phyloP scores from a whole-genome alignment of 2,888 invertebrate genomes.

The Anthoptus insignis region DNA sequence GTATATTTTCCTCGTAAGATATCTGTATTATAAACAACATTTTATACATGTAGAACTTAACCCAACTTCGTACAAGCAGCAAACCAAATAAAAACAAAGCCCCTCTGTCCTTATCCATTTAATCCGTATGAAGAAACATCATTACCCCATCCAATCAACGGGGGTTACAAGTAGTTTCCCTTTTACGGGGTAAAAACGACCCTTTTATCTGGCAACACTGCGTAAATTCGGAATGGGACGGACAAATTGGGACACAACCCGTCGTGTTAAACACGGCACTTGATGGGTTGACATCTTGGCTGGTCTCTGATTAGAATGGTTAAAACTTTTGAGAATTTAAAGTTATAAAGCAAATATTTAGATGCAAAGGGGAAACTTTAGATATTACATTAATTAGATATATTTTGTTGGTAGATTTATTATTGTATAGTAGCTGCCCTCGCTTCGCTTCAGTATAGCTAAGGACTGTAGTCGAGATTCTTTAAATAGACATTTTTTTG shows the following conservation, averaged over 20 bases:
- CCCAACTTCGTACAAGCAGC: slow-evolving; percentile 21
- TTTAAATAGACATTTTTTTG: too few species aligned
- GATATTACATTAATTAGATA: too few species aligned
- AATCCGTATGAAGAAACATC: slow-evolving; percentile 63
- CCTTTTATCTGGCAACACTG: slow-evolving; percentile 74
- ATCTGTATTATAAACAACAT: slow-evolving; percentile 13
- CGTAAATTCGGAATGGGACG: slow-evolving; percentile 57
- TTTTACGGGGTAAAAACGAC: slow-evolving; percentile 60
- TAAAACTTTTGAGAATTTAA: slow-evolving; percentile 31
- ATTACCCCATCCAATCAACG: slow-evolving; percentile 76
- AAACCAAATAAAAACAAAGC: slow-evolving; percentile 49
- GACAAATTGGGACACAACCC: slow-evolving; percentile 52
- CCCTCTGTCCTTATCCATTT: slow-evolving; percentile 51
- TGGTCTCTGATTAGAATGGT: slow-evolving; percentile 41
- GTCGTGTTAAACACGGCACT: slow-evolving; percentile 51
- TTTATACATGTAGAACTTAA: slow-evolving; percentile 15
- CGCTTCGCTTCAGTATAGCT: too few species aligned
- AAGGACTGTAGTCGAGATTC: too few species aligned
- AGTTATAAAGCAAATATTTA: not conserved
- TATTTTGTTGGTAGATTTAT: too few species aligned
- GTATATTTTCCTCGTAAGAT: too few species aligned
- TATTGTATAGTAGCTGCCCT: too few species aligned
- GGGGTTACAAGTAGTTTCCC: slow-evolving; percentile 65
- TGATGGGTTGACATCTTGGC: slow-evolving; percentile 45
- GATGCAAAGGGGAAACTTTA: too few species aligned